Evolutionary conservation across 2,888 invertebrate species (phyloP).

Genomic region (Trissoscelio sp.): DNA sequence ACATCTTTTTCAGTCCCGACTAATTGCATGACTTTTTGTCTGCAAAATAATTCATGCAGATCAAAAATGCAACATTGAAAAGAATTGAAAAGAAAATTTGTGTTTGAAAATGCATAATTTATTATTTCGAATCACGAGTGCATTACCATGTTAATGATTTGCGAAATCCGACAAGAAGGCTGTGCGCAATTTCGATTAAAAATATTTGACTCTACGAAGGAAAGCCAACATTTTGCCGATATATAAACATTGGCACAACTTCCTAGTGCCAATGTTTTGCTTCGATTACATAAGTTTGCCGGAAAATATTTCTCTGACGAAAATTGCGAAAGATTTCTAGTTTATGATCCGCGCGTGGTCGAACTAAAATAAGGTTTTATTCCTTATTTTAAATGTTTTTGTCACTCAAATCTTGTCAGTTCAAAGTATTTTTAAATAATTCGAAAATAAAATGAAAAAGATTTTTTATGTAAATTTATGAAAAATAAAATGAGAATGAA

Average conservation of each 20-base stretch:
- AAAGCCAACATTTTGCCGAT: constrained; percentile 28
- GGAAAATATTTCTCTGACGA: neutral
- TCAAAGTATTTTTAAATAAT: too few relatives aligned
- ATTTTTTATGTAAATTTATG: too few relatives aligned
- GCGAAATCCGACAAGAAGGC: neutral
- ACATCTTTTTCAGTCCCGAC: neutral
- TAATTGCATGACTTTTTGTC: too few relatives aligned
- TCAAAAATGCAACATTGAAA: too few relatives aligned
- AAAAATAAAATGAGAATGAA: too few relatives aligned
- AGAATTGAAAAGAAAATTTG: too few relatives aligned
- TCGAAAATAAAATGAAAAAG: too few relatives aligned
- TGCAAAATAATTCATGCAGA: too few relatives aligned
- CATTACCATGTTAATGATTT: too few relatives aligned
- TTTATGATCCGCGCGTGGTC: neutral
- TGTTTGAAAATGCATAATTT: neutral
- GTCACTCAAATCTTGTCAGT: too few relatives aligned
- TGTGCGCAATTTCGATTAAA: neutral
- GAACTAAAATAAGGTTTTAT: neutral
- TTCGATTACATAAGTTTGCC: constrained; percentile 7
- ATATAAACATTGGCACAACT: constrained; percentile 23
- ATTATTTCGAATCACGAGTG: too few relatives aligned
- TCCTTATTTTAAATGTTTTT: constrained; percentile 30
- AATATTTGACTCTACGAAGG: constrained; percentile 25
- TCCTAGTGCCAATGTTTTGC: constrained; percentile 2
- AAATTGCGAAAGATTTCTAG: neutral